Conservation (phyloP, 2,113 vertebrate genomes). For the Puma concolor region DNA sequence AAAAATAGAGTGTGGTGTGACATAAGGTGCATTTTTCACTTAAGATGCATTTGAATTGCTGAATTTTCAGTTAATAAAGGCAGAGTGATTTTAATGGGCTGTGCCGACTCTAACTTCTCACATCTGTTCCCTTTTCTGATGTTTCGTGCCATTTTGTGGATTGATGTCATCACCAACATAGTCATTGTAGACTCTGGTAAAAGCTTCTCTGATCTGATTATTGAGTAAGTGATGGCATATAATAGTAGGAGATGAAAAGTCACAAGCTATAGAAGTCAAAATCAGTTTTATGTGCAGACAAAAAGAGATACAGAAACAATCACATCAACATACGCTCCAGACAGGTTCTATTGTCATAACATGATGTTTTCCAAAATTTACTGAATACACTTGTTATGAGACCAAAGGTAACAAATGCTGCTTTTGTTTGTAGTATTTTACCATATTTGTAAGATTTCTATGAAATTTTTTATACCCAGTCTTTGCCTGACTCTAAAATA, state of each 20-base stretch:
- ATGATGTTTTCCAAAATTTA: background rate
- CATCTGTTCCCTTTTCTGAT: background rate
- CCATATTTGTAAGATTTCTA: background rate
- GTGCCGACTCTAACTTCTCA: background rate
- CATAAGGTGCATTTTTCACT: background rate
- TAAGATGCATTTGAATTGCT: background rate
- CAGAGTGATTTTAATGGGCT: background rate
- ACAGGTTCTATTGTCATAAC: background rate
- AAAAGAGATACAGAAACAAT: background rate
- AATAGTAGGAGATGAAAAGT: background rate
- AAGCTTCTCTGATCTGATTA: background rate
- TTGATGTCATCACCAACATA: background rate
- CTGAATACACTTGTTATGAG: background rate
- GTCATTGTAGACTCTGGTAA: background rate
- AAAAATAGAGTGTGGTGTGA: background rate
- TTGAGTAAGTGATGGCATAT: background rate
- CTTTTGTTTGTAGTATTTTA: background rate
- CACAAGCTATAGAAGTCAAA: background rate
- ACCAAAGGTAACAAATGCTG: background rate
- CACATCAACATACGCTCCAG: background rate
- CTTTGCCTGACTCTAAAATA: constrained; percentile 9
- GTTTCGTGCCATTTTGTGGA: background rate
- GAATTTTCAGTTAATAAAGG: background rate
- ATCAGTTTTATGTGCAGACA: background rate
- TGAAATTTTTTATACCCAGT: background rate